phyloP scores from a whole-genome alignment of 1,140 invertebrate species.

The Trissolcus basalis region DNA sequence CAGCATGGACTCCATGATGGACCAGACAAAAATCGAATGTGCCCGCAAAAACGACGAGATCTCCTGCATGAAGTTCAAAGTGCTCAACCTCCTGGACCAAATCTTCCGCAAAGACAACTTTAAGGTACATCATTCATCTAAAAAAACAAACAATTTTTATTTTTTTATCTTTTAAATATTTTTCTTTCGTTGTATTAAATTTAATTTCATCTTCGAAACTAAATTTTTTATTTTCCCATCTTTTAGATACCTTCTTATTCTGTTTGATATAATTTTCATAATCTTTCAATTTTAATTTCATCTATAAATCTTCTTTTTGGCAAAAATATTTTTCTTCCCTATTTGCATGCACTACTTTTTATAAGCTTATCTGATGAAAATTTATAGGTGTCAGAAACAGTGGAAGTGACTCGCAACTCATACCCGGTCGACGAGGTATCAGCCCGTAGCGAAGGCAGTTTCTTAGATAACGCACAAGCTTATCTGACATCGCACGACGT shows the following conservation, averaged over 20 bases:
- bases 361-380: no score
- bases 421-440: conserved; percentile 78
- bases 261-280: no score
- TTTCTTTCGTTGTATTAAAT: background rate
- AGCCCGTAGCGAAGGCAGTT: conserved; percentile 77
- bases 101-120: conserved; percentile 86
- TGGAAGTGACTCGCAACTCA: conserved; percentile 85
- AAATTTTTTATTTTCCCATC: conserved; percentile 57
- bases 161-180: background rate
- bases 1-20: conserved; percentile 82
- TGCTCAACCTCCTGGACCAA: conserved; percentile 85
- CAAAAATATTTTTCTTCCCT: no score
- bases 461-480: conserved; percentile 82
- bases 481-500: conserved; percentile 87
- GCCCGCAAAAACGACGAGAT: conserved; percentile 84
- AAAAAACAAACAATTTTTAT: background rate
- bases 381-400: conserved; percentile 83
- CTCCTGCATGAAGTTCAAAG: conserved; percentile 87
- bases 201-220: background rate
- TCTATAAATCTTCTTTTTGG: no score
- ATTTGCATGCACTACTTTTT: no score
- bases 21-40: conserved; percentile 84
- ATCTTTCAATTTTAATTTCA: no score
- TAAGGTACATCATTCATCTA: conserved; percentile 79
- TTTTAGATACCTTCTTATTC: no score